Evolutionary conservation across 2,113 vertebrate species (phyloP), one percentile per base, ranked within the genome.

Genomic region (Cervus canadensis): DNA sequence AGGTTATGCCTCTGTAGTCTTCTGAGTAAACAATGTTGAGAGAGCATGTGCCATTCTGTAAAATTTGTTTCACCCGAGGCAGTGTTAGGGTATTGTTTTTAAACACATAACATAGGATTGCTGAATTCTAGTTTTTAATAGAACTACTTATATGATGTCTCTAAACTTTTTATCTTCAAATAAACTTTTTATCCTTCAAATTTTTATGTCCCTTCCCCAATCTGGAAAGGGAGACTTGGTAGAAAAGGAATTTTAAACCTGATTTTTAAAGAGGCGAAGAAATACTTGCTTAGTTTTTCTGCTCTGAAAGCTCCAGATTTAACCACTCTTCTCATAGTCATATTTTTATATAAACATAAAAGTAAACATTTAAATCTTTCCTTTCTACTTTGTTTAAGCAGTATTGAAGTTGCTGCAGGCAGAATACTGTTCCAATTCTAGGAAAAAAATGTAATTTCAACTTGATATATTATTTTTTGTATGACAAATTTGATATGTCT

Each of bases 321-420:
- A 96, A 74, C 48, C 16, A 89, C n/a, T 93, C 28, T 1, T 26
- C 74, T 97, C 74, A 56, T 91, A 64, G 76, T 82, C 93, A 62
- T 81, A 71, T 92, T 82, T 71, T 96, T 45, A 92, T 87, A 50
- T 89, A 96, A 95, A 94, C 94, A 97, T 60, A 93, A 91, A 93
- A 89, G 87, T 96, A 86, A 94, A 94, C 94, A 83, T 97, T 93
- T 96, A 95, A 89, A 83, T 93, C 19, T 94, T 43, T 76, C n/a
- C 25, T 59, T 93, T 97, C 92, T 94, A 9, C 71, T 94, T 91
- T 95, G 91, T 88, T 97, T 97, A 96, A 93, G 78, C 64, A 54
- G 33, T 92, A 96, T 79, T 91, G 45, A 95, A 95, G 45, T 91
- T 95, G 78, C 92, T 96, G 23, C 28, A 85, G 74, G 64, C 64